Percentiles rank a stretch among this genome's conserved stretches.
phyloP scores from a whole-genome alignment of 2,113 vertebrate genomes.

The Cochlearius cochlearius region DNA sequence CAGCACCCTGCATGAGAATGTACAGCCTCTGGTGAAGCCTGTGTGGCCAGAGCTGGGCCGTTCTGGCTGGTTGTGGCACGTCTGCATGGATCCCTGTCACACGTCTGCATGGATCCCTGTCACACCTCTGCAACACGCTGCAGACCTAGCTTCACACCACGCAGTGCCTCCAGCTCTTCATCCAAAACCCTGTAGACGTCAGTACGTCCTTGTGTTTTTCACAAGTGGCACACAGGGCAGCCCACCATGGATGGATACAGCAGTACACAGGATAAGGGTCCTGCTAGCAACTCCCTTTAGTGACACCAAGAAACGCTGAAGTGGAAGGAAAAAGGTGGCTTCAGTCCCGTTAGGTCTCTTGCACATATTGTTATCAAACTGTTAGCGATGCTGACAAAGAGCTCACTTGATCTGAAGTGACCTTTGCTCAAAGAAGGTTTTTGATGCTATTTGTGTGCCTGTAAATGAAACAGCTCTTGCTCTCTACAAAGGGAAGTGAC shows the following conservation, averaged over 20 bases:
- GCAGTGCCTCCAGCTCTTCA: neutral
- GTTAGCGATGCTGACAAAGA: neutral
- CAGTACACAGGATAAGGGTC: neutral
- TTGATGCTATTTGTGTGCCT: neutral
- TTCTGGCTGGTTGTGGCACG: neutral
- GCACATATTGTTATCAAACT: neutral
- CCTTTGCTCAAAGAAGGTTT: neutral
- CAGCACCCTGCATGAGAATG: neutral
- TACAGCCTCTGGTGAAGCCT: neutral
- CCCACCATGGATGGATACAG: neutral
- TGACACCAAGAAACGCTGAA: neutral
- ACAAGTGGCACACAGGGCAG: neutral
- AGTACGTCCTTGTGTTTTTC: neutral
- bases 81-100: neutral
- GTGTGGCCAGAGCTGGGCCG: neutral
- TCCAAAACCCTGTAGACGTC: neutral
- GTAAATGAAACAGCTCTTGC: neutral
- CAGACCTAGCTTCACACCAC: neutral
- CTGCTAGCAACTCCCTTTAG: neutral
- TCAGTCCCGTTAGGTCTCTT: neutral
- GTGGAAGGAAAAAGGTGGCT: neutral
- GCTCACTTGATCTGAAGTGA: neutral
- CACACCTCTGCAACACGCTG: fast-evolving
- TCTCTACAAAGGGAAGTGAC: neutral
- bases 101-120: neutral